Evolutionary conservation across 2,113 vertebrate genomes (phyloP).

Genomic region (Trichechus manatus): DNA sequence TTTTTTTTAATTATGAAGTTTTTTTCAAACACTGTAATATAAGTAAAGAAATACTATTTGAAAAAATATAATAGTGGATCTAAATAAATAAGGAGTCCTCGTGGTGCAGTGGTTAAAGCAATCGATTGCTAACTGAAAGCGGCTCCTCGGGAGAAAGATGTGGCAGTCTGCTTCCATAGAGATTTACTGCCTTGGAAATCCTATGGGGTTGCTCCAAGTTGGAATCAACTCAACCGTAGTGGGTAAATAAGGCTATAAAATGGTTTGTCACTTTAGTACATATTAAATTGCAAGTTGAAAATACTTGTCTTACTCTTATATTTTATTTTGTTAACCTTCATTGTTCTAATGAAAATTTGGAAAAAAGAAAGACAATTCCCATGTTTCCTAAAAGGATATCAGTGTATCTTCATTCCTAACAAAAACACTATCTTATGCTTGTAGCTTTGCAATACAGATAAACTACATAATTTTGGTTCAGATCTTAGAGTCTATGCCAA

Average conservation of each 20-base stretch:
- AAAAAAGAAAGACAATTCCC: conserved; percentile 15
- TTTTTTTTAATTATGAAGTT: not conserved
- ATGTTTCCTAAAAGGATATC: not conserved
- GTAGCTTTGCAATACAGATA: not conserved
- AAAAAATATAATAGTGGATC: not conserved
- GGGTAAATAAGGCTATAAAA: not conserved
- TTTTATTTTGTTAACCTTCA: not conserved
- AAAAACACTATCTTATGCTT: not conserved
- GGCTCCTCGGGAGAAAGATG: no score
- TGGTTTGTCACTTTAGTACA: not conserved
- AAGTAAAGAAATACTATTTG: not conserved
- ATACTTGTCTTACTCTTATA: not conserved
- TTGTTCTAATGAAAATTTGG: not conserved
- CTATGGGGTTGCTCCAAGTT: no score
- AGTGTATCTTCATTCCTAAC: not conserved
- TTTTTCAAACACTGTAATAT: conserved; percentile 22
- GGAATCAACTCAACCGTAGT: no score
- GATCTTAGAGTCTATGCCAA: not conserved
- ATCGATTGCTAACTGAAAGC: no score
- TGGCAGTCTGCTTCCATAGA: no score
- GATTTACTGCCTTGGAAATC: no score
- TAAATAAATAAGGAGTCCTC: no score
- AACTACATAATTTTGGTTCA: not conserved
- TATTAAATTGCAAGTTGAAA: not conserved
- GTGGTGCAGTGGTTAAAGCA: no score